These are phyloP conservation scores for Chloropsis cyanopogon DNA, from an alignment of 2,113 vertebrate species.

Conservation along the genomic window DNA sequence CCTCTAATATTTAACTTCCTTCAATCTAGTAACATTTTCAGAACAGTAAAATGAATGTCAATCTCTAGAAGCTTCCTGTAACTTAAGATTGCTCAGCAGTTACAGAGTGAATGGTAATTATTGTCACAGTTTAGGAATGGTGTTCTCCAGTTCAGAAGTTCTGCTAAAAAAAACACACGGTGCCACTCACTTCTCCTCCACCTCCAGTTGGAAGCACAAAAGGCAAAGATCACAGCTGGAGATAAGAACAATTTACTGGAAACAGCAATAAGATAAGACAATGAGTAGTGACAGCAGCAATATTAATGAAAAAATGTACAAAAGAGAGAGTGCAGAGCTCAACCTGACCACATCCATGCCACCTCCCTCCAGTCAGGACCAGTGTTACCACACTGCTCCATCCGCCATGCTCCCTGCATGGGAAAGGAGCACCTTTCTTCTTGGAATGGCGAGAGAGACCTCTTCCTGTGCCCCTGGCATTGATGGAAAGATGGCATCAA, in stretches of 20 bases:
- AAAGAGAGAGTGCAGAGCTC: neutral
- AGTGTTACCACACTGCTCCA: neutral
- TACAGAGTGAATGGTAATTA: neutral
- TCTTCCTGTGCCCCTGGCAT: neutral
- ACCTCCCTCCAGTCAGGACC: neutral
- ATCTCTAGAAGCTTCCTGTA: neutral
- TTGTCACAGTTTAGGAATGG: neutral
- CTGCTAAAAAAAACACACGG: neutral
- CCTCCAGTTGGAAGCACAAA: neutral
- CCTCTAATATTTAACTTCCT: neutral
- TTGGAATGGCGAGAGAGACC: neutral
- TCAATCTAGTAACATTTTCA: neutral
- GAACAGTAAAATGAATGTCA: neutral
- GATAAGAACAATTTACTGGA: neutral
- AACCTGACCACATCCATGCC: fast-evolving
- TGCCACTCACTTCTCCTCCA: neutral
- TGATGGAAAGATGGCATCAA: fast-evolving
- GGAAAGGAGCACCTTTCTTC: neutral
- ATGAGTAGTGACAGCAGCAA: neutral
- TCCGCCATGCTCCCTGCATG: fast-evolving
- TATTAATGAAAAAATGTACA: neutral
- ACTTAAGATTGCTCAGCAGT: neutral
- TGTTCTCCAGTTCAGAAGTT: neutral
- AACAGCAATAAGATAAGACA: neutral
- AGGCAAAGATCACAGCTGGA: neutral